A percentile compares a stretch with the other conserved stretches of the same genome.
Evolutionary conservation across 2,113 vertebrate genomes (phyloP).

Genomic region (Cromileptes altivelis): DNA sequence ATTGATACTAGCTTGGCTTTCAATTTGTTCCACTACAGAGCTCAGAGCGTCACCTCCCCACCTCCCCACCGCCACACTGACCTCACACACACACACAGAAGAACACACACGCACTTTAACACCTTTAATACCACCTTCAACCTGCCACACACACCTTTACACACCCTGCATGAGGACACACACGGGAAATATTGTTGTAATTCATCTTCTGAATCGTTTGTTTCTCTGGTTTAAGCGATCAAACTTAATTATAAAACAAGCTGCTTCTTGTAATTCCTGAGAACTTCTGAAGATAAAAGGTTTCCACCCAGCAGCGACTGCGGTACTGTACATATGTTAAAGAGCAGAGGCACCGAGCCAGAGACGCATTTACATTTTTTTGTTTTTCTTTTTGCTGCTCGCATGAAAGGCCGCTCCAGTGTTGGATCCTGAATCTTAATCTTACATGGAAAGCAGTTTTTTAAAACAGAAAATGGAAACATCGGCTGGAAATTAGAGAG

Average conservation of each 20-base stretch:
- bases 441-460: conserved; percentile 43
- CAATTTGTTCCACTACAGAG: conserved; percentile 99
- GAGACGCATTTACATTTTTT: conserved; percentile 46
- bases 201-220: neutral
- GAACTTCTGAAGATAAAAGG: neutral
- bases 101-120: conserved; percentile 7
- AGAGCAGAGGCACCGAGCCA: neutral
- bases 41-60: conserved; percentile 36
- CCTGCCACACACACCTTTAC: conserved; percentile 9
- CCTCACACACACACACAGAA: conserved; percentile 33
- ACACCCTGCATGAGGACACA: neutral
- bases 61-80: conserved; percentile 32
- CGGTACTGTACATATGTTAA: conserved; percentile 19
- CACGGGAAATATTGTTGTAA: neutral
- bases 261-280: neutral
- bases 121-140: neutral
- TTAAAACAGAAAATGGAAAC: conserved; percentile 56
- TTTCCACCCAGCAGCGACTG: neutral
- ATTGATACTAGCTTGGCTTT: conserved; percentile 99
- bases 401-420: conserved; percentile 9
- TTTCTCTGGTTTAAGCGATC: neutral
- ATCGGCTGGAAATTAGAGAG: conserved; percentile 61
- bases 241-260: neutral
- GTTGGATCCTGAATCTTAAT: conserved; percentile 48
- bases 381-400: neutral